A percentile compares a stretch with the other conserved stretches of the same genome.
Conservation (phyloP, 2,113 vertebrate genomes). For the Ictidomys tridecemlineatus region DNA sequence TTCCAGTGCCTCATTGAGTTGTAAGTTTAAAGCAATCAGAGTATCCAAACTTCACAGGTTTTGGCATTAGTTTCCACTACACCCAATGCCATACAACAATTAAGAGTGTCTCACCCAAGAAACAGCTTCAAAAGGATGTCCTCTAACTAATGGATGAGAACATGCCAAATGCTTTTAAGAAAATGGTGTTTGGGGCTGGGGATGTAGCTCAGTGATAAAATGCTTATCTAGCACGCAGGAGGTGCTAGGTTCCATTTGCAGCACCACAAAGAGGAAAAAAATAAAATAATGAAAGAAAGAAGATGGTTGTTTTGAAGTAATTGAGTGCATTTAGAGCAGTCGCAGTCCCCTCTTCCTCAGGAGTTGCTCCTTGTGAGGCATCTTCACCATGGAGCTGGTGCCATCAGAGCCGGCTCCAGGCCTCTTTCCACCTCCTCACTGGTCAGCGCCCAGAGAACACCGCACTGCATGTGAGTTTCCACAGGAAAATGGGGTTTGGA, state of each 20-base stretch:
- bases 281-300: neutral
- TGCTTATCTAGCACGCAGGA: neutral
- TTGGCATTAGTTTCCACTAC: neutral
- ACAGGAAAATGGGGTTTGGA: neutral
- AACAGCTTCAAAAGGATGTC: neutral
- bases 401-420: neutral
- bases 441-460: neutral
- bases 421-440: neutral
- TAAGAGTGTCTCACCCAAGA: neutral
- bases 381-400: neutral
- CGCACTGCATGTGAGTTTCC: accelerated
- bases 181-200: neutral
- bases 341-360: neutral
- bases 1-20: neutral
- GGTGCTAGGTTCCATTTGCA: neutral
- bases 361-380: neutral
- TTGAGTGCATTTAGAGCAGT: neutral
- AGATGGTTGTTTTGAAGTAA: conserved; percentile 19
- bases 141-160: neutral
- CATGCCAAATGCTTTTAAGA: neutral
- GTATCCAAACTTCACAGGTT: neutral
- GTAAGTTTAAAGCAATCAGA: neutral
- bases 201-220: neutral
- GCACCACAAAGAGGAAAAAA: neutral
- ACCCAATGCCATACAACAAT: neutral